Evolutionary conservation across 2,797 vertebrate genomes (phyloP), one percentile per base, ranked within the genome.

Genomic region (Hemibagrus guttatus): DNA sequence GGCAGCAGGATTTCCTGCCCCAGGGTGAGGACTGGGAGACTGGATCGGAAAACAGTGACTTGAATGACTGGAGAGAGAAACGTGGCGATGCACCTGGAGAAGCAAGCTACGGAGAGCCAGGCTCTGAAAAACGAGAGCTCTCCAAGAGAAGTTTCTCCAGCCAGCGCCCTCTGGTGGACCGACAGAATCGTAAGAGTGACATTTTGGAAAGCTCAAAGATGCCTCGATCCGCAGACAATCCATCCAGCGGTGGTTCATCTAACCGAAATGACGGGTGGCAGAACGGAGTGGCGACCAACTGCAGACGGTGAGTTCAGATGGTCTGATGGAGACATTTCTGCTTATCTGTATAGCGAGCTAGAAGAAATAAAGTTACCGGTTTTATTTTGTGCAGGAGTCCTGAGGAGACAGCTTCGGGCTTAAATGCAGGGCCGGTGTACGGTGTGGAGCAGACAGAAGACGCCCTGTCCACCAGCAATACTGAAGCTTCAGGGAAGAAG

Each of bases 71-170:
- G 91, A 94, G 97, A 39, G 98, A 97, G 64, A 95, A 97, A 88
- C 93, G 95, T 1, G 93, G 93, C 0, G 96, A 94, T 8, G 19
- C 91, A 12, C 95, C 94, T 7, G 94, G 93, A 0, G 97, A 99
- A 0, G 87, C 94, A 0, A 92, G 95, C 78, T 95, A 96, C 0
- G 69, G 95, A 0, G 96, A 96, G 4, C 93, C 93, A 0, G 88
- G 93, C 85, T 69, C 95, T 1, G 98, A 99, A 92, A 99, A 98
- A 95, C 96, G 97, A 91, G 98, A 99, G 82, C 92, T 98, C 66
- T 97, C 98, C 7, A 99, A 99, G 91, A 95, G 98, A 89, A 99
- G 98, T 91, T 99, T 99, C 93, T 99, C 98, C 2, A 98, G 98
- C 90, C 98, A 99, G 90, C 96, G 98, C 52, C 98, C 98, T 0